These are phyloP conservation scores for Dermatophagoides farinae DNA, from an alignment of 1,140 invertebrate genomes.

Conservation along the genomic window DNA sequence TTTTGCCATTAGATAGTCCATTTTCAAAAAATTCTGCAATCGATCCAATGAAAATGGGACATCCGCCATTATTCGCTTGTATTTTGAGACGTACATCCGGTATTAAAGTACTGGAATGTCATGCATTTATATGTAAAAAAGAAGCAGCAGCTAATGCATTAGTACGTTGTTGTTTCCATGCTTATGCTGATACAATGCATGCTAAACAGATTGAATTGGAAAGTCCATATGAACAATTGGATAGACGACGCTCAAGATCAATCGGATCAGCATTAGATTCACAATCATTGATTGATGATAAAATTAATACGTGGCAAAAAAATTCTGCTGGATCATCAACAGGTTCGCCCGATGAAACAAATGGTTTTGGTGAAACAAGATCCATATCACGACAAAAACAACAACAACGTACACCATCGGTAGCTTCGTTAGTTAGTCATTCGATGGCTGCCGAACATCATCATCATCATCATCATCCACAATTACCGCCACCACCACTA, in stretches of 20 bases:
- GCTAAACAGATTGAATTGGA: conserved; percentile 36
- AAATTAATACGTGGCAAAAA: conserved; percentile 21
- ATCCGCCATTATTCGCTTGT: conserved; percentile 90
- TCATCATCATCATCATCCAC: not conserved
- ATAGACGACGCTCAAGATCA: conserved; percentile 17
- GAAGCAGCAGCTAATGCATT: conserved; percentile 83
- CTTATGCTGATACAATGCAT: conserved; percentile 79
- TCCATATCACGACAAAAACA: conserved; percentile 29
- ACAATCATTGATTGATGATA: conserved; percentile 18
- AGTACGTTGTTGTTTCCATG: conserved; percentile 80
- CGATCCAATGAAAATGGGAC: conserved; percentile 28
- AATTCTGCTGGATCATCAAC: conserved; percentile 4
- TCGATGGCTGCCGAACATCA: conserved; percentile 35
- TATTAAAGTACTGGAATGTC: conserved; percentile 97
- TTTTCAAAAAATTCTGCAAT: conserved; percentile 63
- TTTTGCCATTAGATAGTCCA: conserved; percentile 85
- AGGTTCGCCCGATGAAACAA: not conserved
- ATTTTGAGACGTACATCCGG: conserved; percentile 82
- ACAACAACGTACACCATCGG: conserved; percentile 20
- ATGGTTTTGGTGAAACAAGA: not conserved
- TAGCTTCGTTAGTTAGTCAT: conserved; percentile 13
- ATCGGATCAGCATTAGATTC: conserved; percentile 18
- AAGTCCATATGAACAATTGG: conserved; percentile 19
- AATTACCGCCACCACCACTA: conserved; percentile 32
- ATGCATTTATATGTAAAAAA: conserved; percentile 91